Evolutionary conservation across 2,888 invertebrate species (phyloP).

Genomic region (Linnaemya vulpina): DNA sequence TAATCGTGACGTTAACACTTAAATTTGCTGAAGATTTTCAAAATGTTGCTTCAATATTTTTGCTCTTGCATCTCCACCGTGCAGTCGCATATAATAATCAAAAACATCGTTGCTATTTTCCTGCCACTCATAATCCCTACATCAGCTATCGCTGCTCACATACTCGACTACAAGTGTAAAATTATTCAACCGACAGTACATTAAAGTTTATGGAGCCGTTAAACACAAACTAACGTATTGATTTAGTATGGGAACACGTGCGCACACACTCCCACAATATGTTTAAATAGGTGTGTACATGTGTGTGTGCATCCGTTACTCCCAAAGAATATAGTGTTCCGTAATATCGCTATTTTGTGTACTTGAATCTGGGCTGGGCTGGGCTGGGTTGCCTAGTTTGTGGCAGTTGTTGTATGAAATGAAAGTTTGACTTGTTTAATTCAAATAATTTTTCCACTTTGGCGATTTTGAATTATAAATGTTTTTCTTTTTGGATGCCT

Average conservation of each 20-base stretch:
- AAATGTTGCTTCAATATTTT: no score
- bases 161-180: not conserved
- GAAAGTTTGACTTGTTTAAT: conserved; percentile 19
- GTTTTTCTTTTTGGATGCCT: not conserved
- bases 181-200: conserved; percentile 23
- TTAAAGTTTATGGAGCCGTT: conserved; percentile 58
- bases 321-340: not conserved
- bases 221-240: conserved; percentile 22
- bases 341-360: not conserved
- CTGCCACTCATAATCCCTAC: not conserved
- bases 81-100: not conserved
- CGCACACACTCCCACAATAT: not conserved
- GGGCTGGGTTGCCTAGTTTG: not conserved
- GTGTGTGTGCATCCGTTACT: not conserved
- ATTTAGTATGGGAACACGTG: conserved; percentile 17
- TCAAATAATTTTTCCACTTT: conserved; percentile 52
- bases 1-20: no score
- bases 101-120: not conserved
- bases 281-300: no score
- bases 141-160: not conserved
- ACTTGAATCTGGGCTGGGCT: not conserved
- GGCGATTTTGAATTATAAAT: conserved; percentile 42
- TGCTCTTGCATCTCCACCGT: not conserved
- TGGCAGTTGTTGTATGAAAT: not conserved
- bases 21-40: no score